A percentile compares a stretch with the other conserved stretches of the same genome.
Conservation (phyloP, 2,113 vertebrate species). For the Electrona antarctica region DNA sequence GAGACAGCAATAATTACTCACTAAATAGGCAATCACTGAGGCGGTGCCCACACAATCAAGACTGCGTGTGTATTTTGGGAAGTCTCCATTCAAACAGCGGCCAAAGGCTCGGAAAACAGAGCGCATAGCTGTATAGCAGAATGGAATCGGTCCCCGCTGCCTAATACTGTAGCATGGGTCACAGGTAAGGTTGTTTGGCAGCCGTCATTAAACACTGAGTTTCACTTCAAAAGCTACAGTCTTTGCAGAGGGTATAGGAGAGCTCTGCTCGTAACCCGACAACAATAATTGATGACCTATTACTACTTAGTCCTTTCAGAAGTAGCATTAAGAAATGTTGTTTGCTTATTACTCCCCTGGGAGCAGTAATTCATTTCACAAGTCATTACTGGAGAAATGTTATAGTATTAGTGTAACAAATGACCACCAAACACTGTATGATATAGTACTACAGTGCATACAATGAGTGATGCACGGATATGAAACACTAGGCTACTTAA, state of each 20-base stretch:
- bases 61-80: constrained; percentile 64
- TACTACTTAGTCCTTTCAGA: too few relatives aligned
- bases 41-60: constrained; percentile 70
- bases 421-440: too few relatives aligned
- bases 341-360: too few relatives aligned
- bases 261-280: neutral
- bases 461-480: too few relatives aligned
- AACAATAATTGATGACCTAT: too few relatives aligned
- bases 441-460: too few relatives aligned
- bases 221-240: constrained; percentile 23
- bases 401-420: too few relatives aligned
- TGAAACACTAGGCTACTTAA: too few relatives aligned
- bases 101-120: constrained; percentile 41
- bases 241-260: neutral
- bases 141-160: neutral
- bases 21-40: constrained; percentile 73
- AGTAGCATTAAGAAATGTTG: too few relatives aligned
- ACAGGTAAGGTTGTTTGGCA: constrained; percentile 25
- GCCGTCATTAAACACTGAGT: constrained; percentile 23
- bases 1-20: constrained; percentile 71
- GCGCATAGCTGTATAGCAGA: constrained; percentile 25
- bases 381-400: too few relatives aligned
- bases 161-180: constrained; percentile 19
- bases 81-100: constrained; percentile 45
- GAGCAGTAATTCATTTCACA: too few relatives aligned